Percentiles rank a stretch among this genome's conserved stretches.
These are phyloP conservation scores for Sarcophaga variegata DNA, from an alignment of 2,888 invertebrate species.

Conservation along the genomic window DNA sequence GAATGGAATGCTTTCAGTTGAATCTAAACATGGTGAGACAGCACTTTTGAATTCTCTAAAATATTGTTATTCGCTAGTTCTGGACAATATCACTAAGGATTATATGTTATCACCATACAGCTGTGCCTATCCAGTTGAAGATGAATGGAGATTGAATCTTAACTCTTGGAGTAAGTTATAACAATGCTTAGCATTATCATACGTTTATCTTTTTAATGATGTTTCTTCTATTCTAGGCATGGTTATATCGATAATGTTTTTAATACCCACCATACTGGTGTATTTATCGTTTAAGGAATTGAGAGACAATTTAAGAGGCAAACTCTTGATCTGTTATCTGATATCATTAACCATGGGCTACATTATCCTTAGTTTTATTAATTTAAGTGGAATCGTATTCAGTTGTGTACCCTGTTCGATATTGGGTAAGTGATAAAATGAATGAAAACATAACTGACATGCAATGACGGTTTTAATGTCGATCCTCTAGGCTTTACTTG, in stretches of 20 bases:
- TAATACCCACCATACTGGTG: constrained; percentile 86
- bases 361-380: constrained; percentile 77
- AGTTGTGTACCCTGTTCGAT: constrained; percentile 70
- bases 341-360: constrained; percentile 85
- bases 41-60: not conserved
- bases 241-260: constrained; percentile 86
- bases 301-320: constrained; percentile 86
- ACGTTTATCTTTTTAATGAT: not conserved
- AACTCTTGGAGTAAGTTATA: not conserved
- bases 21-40: not conserved
- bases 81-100: not conserved
- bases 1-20: not conserved
- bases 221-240: constrained; percentile 82
- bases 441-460: no score
- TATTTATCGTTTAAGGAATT: constrained; percentile 87
- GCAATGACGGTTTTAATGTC: no score
- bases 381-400: constrained; percentile 10
- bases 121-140: not conserved
- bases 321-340: constrained; percentile 88
- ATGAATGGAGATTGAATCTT: not conserved
- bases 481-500: constrained; percentile 66
- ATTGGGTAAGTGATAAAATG: constrained; percentile 75
- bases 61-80: not conserved
- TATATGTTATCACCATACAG: not conserved
- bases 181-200: not conserved